phyloP scores from a whole-genome alignment of 2,797 vertebrate species.

The Chelonia mydas region DNA sequence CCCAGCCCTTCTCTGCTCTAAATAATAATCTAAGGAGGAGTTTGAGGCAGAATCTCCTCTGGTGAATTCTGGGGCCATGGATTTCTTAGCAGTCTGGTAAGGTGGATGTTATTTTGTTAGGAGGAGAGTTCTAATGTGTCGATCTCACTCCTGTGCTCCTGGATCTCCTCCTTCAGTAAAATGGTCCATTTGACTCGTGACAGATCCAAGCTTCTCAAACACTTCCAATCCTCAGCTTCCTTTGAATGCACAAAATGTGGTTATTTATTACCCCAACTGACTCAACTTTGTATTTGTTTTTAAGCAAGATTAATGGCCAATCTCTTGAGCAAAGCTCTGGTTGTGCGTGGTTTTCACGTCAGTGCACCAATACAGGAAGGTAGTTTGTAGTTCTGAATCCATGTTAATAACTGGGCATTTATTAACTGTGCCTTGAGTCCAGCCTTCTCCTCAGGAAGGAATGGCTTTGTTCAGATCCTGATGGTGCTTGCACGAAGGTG shows the following conservation, averaged over 20 bases:
- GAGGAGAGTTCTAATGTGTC: not conserved
- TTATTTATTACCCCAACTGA: not conserved
- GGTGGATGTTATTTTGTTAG: not conserved
- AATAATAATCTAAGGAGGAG: not conserved
- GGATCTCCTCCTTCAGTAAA: not conserved
- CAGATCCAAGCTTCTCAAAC: not conserved
- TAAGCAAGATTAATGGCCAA: constrained; percentile 32
- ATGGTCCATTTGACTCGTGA: not conserved
- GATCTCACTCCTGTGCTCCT: not conserved
- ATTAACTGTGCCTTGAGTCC: fast-evolving
- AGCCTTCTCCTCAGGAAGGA: not conserved
- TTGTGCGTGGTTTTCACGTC: not conserved
- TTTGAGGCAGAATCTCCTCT: not conserved
- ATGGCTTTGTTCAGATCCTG: not conserved
- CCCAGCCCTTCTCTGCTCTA: not conserved
- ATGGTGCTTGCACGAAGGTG: not conserved
- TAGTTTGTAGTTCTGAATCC: not conserved
- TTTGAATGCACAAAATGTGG: constrained; percentile 24
- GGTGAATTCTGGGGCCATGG: fast-evolving
- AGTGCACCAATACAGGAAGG: not conserved
- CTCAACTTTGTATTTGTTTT: constrained; percentile 29
- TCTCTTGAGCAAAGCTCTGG: constrained; percentile 41
- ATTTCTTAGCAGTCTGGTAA: not conserved
- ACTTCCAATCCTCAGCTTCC: constrained; percentile 38
- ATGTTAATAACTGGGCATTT: not conserved